phyloP scores from a whole-genome alignment of 2,888 invertebrate species.

The Apotomis betuletana region DNA sequence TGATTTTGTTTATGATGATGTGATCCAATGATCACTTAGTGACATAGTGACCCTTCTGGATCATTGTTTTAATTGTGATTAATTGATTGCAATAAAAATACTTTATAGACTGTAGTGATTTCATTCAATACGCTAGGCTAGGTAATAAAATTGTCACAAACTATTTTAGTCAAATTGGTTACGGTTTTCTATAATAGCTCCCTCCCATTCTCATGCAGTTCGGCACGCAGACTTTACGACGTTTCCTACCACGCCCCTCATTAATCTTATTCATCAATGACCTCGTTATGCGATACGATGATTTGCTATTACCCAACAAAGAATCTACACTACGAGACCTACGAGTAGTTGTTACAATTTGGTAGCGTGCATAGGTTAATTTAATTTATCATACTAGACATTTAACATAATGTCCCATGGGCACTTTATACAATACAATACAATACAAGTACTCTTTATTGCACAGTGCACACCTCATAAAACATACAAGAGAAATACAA shows the following conservation, averaged over 20 bases:
- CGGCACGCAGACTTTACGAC: conserved; percentile 43
- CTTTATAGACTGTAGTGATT: background rate
- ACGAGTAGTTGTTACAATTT: background rate
- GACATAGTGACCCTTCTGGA: too few species aligned
- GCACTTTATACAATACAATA: too few species aligned
- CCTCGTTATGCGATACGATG: conserved; percentile 14
- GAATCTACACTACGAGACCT: background rate
- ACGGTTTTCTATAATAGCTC: conserved; percentile 33
- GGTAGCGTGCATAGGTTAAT: background rate
- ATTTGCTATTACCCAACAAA: conserved; percentile 12
- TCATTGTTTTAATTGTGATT: too few species aligned
- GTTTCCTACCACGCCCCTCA: conserved; percentile 39
- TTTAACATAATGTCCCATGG: too few species aligned
- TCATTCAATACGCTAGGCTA: background rate
- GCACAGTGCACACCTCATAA: too few species aligned
- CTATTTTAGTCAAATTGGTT: conserved; percentile 26
- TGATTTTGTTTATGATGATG: background rate
- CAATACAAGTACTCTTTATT: too few species aligned
- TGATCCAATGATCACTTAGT: too few species aligned
- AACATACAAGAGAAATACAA: too few species aligned
- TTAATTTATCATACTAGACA: too few species aligned
- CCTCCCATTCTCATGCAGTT: conserved; percentile 23
- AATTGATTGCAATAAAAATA: background rate
- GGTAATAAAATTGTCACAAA: conserved; percentile 2
- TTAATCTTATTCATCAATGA: conserved; percentile 26